Conservation (phyloP, 2,888 invertebrate genomes). For the Tiphia femorata region DNA sequence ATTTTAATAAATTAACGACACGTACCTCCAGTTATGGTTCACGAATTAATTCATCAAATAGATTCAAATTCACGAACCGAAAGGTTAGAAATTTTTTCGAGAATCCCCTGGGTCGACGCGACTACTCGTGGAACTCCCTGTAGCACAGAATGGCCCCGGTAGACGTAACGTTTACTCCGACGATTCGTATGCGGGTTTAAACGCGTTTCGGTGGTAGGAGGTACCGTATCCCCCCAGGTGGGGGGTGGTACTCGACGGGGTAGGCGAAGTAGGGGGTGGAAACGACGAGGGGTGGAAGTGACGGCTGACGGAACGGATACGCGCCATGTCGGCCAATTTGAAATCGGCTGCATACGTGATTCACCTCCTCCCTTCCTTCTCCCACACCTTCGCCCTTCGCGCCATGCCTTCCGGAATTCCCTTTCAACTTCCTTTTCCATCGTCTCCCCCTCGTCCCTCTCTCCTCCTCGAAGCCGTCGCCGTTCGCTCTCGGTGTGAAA, state of each 20-base stretch:
- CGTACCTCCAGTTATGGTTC: too few relatives aligned
- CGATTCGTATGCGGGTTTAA: not conserved
- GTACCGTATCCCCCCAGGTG: not conserved
- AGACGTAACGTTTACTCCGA: not conserved
- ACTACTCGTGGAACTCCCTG: too few relatives aligned
- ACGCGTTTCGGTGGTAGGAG: not conserved
- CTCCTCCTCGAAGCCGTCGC: not conserved
- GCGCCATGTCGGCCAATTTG: slow-evolving; percentile 24
- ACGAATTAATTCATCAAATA: too few relatives aligned
- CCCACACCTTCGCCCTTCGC: not conserved
- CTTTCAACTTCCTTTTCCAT: not conserved
- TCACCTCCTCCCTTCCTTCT: not conserved
- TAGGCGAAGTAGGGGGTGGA: not conserved
- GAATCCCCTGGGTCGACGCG: too few relatives aligned
- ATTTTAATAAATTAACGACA: too few relatives aligned
- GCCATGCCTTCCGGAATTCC: too few relatives aligned
- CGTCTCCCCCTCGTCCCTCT: not conserved
- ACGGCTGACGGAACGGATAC: not conserved
- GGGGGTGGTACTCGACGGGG: too few relatives aligned
- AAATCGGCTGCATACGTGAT: slow-evolving; percentile 5
- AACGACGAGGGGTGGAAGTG: not conserved
- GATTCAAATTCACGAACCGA: too few relatives aligned
- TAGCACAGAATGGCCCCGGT: too few relatives aligned
- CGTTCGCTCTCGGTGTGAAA: not conserved
- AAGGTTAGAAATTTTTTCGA: too few relatives aligned